phyloP scores from a whole-genome alignment of 1,140 invertebrate genomes.

The Ylistrum balloti region DNA sequence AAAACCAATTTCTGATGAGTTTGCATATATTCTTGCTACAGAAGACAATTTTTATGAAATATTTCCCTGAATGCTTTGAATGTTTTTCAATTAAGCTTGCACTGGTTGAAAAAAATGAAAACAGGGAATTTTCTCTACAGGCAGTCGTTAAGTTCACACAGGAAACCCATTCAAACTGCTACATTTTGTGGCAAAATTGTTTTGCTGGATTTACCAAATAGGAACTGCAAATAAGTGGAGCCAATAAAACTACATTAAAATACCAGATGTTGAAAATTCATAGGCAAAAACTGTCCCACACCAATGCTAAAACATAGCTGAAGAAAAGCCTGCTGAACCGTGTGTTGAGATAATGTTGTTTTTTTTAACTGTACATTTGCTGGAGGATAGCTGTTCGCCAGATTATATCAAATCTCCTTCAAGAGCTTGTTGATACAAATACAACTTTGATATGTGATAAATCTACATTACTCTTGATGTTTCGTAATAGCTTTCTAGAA shows the following conservation, averaged over 20 bases:
- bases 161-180: neutral
- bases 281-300: neutral
- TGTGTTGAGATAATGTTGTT: constrained; percentile 33
- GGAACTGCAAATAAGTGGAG: neutral
- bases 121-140: neutral
- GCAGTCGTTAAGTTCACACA: neutral
- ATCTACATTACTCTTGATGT: neutral
- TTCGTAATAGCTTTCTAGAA: neutral
- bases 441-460: constrained; percentile 19
- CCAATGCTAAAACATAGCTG: neutral
- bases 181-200: neutral
- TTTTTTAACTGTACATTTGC: neutral
- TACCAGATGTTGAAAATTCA: constrained; percentile 28
- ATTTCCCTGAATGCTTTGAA: neutral
- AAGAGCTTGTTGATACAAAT: constrained; percentile 27
- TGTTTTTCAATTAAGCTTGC: neutral
- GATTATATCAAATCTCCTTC: constrained; percentile 23
- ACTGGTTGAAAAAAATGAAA: neutral
- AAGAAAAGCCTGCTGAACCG: constrained; percentile 20
- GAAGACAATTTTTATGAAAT: neutral
- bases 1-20: neutral
- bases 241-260: neutral
- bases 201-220: neutral
- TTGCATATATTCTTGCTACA: neutral
- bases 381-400: neutral